Base-by-base conservation (phyloP, 2,797 vertebrate species). In the Clarias laeviceps region DNA sequence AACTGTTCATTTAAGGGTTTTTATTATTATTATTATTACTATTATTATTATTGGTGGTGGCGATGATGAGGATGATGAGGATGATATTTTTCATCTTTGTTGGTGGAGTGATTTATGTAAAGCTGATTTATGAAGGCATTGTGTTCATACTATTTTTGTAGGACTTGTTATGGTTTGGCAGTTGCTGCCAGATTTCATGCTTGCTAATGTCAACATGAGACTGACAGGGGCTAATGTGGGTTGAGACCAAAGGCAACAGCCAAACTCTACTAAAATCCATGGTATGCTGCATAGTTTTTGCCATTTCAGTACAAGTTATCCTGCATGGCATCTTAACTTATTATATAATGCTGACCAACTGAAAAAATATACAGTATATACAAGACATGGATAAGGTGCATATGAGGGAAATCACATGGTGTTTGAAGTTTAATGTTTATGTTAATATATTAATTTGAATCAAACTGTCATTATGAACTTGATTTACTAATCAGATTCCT, bases 91-190 rank as follows among this genome's bases (percentile, higher is more conserved):
- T 54, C 50, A 54, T 3, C 50, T 54, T 54, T 54, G 50, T 54
- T 54, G 4, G 14, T 50, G 6, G 24, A 57, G 27, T 32, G 27
- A 32, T 57, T 32, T 57, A 54, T 59, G 29, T 59, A 34, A 4
- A 54, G 74, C 59, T 20, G 18, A 77, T 34, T 77, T 34, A 77
- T 32, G 27, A 59, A 4, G 0, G 0, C 54, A 59, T 77, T 57
- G 50, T 76, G 50, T 57, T 59, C 56, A 77, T 20, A 59, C 54
- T 34, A 34, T 77, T 77, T 32, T 59, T 77, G 54, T 77, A 22
- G 29, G 18, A n/a, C 15, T 59, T 77, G 27, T 18, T 59, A 77
- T 77, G 74, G 54, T 57, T 32, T 34, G 9, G 20, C 74, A 77
- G 27, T 59, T 77, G 74, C 17, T 59, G 18, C 54, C 59, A 59